Evolutionary conservation across 1,140 invertebrate genomes (phyloP).

Genomic region (Caenorhabditis brenneri): DNA sequence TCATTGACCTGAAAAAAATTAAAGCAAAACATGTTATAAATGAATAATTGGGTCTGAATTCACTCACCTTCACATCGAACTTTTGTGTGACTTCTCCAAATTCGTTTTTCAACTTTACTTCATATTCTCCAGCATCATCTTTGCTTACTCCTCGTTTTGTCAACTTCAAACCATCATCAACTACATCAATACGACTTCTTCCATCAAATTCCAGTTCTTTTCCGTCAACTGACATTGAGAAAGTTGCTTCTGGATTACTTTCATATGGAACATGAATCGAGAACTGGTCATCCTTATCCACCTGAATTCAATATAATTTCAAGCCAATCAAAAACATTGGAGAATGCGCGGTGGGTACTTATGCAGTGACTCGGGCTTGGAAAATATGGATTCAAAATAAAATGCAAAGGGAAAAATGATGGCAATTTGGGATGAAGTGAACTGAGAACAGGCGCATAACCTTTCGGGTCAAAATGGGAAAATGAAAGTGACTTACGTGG

Average conservation of each 20-base stretch:
- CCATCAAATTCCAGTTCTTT: constrained; percentile 58
- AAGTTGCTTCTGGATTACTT: constrained; percentile 62
- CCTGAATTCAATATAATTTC: not conserved
- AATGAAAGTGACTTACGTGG: not conserved
- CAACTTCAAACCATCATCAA: constrained; percentile 57
- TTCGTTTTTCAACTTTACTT: constrained; percentile 87
- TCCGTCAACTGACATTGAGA: constrained; percentile 62
- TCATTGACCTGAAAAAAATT: constrained; percentile 73
- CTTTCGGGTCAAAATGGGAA: not conserved
- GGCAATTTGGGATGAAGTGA: not conserved
- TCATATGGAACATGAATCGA: constrained; percentile 52
- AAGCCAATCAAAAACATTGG: not conserved
- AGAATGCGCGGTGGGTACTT: not conserved
- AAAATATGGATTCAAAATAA: not conserved
- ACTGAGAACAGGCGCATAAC: constrained; percentile 11
- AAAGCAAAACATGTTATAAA: constrained; percentile 72
- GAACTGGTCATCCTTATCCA: constrained; percentile 59
- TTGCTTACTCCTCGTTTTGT: constrained; percentile 58
- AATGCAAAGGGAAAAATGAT: not conserved
- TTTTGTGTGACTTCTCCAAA: constrained; percentile 87
- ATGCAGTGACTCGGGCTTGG: not conserved
- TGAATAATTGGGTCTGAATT: not conserved
- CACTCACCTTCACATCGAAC: constrained; percentile 61
- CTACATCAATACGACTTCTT: constrained; percentile 61
- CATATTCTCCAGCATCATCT: constrained; percentile 85